Evolutionary conservation across 2,113 vertebrate species (phyloP).

Genomic region (Tetrax tetrax): DNA sequence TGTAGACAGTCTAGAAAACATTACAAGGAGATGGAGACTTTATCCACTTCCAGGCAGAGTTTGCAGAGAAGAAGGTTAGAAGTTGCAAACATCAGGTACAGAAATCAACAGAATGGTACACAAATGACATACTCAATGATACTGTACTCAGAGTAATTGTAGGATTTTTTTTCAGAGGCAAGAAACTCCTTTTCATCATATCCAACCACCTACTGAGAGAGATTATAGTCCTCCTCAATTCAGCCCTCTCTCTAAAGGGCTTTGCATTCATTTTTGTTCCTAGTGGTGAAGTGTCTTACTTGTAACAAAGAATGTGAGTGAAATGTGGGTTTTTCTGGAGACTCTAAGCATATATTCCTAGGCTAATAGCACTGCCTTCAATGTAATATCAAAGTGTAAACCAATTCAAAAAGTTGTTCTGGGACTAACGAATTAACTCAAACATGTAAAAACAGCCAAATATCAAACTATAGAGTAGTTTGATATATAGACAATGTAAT

Average conservation of each 20-base stretch:
- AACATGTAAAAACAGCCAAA: not conserved
- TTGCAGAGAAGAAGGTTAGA: not conserved
- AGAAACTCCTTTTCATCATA: not conserved
- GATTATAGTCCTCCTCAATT: not conserved
- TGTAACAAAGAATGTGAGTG: not conserved
- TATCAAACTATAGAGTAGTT: not conserved
- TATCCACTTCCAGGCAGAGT: not conserved
- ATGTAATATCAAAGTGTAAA: not conserved
- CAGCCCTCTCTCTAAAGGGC: not conserved
- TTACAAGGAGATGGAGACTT: not conserved
- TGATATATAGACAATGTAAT: not conserved
- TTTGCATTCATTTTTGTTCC: not conserved
- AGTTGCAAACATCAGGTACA: not conserved
- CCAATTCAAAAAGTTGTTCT: not conserved
- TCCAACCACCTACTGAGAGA: not conserved
- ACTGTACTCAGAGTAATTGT: not conserved
- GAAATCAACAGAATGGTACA: not conserved
- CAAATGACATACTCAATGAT: not conserved
- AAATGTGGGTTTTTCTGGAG: not conserved
- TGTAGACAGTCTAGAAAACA: not conserved
- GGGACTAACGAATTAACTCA: not conserved
- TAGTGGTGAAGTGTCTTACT: not conserved
- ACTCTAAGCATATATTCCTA: not conserved
- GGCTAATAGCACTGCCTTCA: not conserved
- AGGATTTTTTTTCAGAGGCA: not conserved